Conservation (phyloP, 2,797 vertebrate species). For the Ctenochaetus hawaiiensis region DNA sequence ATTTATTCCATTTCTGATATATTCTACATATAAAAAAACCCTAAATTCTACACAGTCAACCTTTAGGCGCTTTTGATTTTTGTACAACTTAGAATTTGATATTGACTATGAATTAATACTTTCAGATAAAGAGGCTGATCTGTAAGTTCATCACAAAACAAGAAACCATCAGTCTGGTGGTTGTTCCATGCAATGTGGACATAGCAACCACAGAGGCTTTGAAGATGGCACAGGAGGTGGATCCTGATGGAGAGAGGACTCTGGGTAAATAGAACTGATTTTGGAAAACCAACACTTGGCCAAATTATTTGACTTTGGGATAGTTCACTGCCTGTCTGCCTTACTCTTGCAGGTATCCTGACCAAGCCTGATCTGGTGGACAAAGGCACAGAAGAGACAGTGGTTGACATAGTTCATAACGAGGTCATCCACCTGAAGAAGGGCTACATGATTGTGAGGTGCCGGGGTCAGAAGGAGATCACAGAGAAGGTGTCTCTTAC, state of each 20-base stretch:
- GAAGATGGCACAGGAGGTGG: conserved; percentile 91
- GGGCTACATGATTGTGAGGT: conserved; percentile 94
- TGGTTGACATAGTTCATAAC: conserved; percentile 87
- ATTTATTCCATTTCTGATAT: too few relatives aligned
- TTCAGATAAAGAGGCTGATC: conserved; percentile 90
- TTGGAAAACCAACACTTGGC: not conserved
- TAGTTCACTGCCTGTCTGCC: not conserved
- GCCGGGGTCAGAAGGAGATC: conserved; percentile 92
- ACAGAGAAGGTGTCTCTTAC: conserved; percentile 79
- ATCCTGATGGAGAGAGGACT: conserved; percentile 90
- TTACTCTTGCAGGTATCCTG: conserved; percentile 86
- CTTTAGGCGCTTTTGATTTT: not conserved
- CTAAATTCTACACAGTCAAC: too few relatives aligned
- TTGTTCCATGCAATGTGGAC: conserved; percentile 92
- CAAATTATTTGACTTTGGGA: not conserved
- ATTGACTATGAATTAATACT: not conserved
- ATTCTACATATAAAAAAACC: too few relatives aligned
- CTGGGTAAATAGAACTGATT: conserved; percentile 82
- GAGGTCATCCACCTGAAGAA: conserved; percentile 86
- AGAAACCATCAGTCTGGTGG: conserved; percentile 92
- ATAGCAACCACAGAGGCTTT: conserved; percentile 93
- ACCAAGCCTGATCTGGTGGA: conserved; percentile 94
- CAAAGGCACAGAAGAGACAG: conserved; percentile 85
- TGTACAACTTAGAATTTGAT: not conserved
- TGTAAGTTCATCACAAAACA: conserved; percentile 85